A percentile compares a stretch with the other conserved stretches of the same genome.
These are phyloP conservation scores for Hybognathus amarus DNA, from an alignment of 2,797 vertebrate genomes.

Conservation along the genomic window DNA sequence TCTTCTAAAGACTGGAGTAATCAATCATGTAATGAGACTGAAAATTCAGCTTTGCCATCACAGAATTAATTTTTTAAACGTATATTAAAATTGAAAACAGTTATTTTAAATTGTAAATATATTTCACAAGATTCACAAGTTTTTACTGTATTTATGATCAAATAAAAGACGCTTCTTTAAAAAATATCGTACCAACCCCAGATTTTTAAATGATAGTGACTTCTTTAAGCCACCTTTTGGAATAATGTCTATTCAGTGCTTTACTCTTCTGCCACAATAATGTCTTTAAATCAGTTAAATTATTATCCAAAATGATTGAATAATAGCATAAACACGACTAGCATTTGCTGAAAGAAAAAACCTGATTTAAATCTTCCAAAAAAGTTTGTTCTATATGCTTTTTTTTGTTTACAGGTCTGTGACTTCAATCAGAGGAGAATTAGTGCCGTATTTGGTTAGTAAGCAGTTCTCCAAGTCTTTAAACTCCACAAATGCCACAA, in stretches of 20 bases:
- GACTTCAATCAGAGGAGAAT: constrained; percentile 91
- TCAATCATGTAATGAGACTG: not conserved
- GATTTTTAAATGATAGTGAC: not conserved
- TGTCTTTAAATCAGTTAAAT: not conserved
- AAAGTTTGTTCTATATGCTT: not conserved
- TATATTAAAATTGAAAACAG: not conserved
- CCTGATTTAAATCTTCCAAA: not conserved
- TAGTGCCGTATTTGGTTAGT: constrained; percentile 92
- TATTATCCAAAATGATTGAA: not conserved
- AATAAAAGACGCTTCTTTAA: too few relatives aligned
- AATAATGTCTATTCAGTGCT: not conserved
- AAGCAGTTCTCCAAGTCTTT: constrained; percentile 90
- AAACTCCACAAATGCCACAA: constrained; percentile 70
- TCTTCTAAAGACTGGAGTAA: not conserved
- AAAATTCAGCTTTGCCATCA: not conserved
- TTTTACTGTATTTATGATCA: too few relatives aligned
- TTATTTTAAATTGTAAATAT: not conserved
- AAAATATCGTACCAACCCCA: too few relatives aligned
- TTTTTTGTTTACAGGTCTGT: constrained; percentile 79
- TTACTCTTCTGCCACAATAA: not conserved
- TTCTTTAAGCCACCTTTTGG: not conserved
- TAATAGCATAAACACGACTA: too few relatives aligned
- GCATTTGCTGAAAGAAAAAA: not conserved
- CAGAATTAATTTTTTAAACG: not conserved
- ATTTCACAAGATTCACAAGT: not conserved